Evolutionary conservation across 2,888 invertebrate genomes (phyloP), one percentile per base, ranked within the genome.

Genomic region (Parnassius glacialis): DNA sequence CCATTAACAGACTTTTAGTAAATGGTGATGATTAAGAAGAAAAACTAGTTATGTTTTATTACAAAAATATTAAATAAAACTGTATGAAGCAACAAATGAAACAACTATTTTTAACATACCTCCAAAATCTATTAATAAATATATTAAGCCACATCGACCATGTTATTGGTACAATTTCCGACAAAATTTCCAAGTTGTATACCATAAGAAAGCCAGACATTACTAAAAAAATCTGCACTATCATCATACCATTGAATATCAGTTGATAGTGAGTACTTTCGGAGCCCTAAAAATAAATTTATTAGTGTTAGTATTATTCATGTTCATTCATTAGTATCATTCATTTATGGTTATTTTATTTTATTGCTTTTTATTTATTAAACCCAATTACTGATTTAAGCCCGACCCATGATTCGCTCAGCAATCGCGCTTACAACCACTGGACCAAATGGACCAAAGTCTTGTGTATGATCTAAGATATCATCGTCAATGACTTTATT

Each of bases 51-150:
- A 7, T 34, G 34, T 5, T 34, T 34, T 34, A 34, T 34, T 34
- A 34, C 34, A 34, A 34, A 34, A 34, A 34, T 34, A 34, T 7
- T 34, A 34, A 45, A 45, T 3, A 11, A n/a, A n/a, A n/a, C 5
- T 3, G 11, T 1, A 11, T n/a, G 1, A 45, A 11, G n/a, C 11
- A 45, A 45, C 12, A 5, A n/a, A 12, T 11, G n/a, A 2, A 45
- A 7, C n/a, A 11, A 45, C 1, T 7, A 2, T 20, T 45, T 10
- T 45, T 45, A 45, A 52, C 61, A 53, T 63, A 79, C 80, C 80
- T 74, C 11, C 70, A 45, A 74, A 73, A 78, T 57, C 80, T 67
- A 10, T 65, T 41, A 0, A 76, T 9, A 2, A 75, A 59, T 0
- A 61, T 65, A n/a, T 62, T 62, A 0, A 70, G 73, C 11, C 77